phyloP scores from a whole-genome alignment of 2,797 vertebrate genomes.

The Myripristis jacobus region DNA sequence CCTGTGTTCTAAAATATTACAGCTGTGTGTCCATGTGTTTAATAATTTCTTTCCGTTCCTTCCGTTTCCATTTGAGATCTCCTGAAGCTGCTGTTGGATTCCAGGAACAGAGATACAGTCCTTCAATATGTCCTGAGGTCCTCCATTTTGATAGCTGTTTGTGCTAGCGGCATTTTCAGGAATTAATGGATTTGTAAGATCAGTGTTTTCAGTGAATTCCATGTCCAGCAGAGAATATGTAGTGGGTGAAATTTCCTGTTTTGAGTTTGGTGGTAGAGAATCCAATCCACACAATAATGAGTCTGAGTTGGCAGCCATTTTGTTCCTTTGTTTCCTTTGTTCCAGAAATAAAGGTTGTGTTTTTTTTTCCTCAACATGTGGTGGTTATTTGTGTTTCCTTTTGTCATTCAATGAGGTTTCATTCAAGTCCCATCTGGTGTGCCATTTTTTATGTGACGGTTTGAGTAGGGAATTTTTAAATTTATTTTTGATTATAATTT shows the following conservation, averaged over 20 bases:
- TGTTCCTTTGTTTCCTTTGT: background rate
- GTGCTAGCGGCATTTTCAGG: background rate
- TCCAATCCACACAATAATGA: background rate
- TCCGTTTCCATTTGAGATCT: background rate
- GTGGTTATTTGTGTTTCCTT: too few species aligned
- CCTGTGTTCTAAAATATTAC: background rate
- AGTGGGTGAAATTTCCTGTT: background rate
- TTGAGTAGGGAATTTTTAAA: too few species aligned
- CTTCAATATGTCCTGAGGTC: background rate
- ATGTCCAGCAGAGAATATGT: background rate
- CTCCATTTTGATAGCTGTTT: background rate
- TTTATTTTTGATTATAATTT: too few species aligned
- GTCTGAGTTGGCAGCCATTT: background rate
- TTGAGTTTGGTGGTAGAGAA: too few species aligned
- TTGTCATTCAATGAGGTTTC: background rate
- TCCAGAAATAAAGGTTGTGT: too few species aligned
- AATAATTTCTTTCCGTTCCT: background rate
- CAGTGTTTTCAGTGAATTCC: background rate
- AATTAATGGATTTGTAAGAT: background rate
- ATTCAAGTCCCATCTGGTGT: background rate
- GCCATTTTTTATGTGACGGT: background rate
- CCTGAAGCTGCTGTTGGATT: slow-evolving; percentile 2
- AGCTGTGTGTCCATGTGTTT: slow-evolving; percentile 1
- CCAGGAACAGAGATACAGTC: background rate
- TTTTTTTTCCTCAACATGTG: too few species aligned